A percentile compares a stretch with the other conserved stretches of the same genome.
Conservation (phyloP, 2,113 vertebrate species). For the Barnardius zonarius region DNA sequence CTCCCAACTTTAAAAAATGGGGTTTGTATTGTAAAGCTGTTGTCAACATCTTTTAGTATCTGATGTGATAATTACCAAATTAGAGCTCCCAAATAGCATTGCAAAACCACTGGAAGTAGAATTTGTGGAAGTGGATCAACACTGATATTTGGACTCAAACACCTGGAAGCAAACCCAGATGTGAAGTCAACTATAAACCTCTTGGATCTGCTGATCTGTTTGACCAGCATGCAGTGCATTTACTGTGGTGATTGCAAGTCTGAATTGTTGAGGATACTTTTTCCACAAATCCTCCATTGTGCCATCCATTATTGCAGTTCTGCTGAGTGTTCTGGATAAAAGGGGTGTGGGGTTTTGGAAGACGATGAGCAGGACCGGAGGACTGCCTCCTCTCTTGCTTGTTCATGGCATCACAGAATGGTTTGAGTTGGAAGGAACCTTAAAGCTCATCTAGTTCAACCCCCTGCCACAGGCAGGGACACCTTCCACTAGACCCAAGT, state of each 20-base stretch:
- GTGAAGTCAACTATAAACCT: not conserved
- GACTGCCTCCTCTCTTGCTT: not conserved
- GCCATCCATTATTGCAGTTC: not conserved
- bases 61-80: not conserved
- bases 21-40: not conserved
- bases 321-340: not conserved
- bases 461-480: not conserved
- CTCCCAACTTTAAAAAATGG: not conserved
- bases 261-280: not conserved
- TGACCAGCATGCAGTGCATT: rapidly evolving
- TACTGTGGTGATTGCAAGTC: not conserved
- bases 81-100: not conserved
- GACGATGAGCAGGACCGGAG: not conserved
- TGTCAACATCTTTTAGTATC: not conserved
- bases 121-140: not conserved
- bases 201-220: rapidly evolving
- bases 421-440: not conserved
- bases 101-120: not conserved
- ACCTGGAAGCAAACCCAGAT: not conserved
- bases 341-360: not conserved
- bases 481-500: not conserved
- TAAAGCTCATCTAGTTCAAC: not conserved
- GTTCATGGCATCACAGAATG: not conserved
- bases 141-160: not conserved
- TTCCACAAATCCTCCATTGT: rapidly evolving